A percentile compares a stretch with the other conserved stretches of the same genome.
Conservation (phyloP, 2,113 vertebrate species). For the Microcebus lehilahytsara region DNA sequence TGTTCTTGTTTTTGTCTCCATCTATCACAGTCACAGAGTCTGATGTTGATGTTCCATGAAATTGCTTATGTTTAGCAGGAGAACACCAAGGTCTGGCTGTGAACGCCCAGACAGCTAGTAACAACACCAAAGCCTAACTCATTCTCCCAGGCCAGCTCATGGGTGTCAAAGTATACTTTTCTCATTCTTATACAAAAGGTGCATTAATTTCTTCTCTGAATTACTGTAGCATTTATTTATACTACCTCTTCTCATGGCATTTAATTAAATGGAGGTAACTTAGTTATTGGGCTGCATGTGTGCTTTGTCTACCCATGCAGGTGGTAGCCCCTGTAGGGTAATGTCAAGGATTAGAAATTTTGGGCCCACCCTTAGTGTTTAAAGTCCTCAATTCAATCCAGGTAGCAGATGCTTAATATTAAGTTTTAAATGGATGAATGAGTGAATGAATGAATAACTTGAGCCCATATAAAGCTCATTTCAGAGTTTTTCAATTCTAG, state of each 20-base stretch:
- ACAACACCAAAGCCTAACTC: not conserved
- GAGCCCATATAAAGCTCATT: conserved; percentile 11
- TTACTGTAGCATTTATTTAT: not conserved
- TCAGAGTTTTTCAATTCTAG: conserved; percentile 1
- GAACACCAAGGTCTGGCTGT: not conserved
- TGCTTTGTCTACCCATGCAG: not conserved
- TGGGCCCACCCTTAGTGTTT: not conserved
- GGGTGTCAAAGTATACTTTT: not conserved
- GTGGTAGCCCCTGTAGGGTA: not conserved
- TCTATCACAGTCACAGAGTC: not conserved
- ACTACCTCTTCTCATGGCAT: not conserved
- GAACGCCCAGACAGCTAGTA: not conserved
- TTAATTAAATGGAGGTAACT: not conserved
- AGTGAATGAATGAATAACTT: conserved; percentile 30
- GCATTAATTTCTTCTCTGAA: not conserved
- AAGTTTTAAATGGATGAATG: conserved; percentile 21
- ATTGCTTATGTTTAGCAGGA: not conserved
- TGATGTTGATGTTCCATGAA: not conserved
- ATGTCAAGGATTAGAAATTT: not conserved
- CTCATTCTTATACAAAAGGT: not conserved
- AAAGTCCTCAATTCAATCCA: not conserved
- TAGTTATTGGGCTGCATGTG: not conserved
- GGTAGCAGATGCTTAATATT: not conserved
- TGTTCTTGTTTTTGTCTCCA: not conserved
- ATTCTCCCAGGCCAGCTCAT: not conserved